Conservation (phyloP, 2,797 vertebrate genomes). For the Acrossocheilus fasciatus region DNA sequence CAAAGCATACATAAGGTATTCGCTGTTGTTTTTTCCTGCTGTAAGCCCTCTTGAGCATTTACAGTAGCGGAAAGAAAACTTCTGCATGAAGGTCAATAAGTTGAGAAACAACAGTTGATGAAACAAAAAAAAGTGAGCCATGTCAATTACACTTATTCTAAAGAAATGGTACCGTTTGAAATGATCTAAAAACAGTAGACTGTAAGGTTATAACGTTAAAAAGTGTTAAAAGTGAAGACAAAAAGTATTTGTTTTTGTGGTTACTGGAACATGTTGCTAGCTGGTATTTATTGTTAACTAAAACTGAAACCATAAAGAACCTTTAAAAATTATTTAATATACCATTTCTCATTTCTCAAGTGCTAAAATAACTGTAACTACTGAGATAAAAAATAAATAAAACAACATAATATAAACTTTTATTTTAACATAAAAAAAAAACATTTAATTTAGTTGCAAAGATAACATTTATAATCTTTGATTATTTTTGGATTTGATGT, state of each 20-base stretch:
- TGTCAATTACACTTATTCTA: neutral
- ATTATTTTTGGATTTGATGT: no score
- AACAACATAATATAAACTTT: no score
- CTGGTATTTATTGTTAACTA: neutral
- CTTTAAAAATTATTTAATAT: no score
- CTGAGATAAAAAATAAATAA: neutral
- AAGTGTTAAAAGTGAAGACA: neutral
- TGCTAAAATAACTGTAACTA: neutral
- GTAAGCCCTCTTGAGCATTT: neutral
- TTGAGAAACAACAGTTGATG: neutral
- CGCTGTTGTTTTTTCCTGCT: neutral
- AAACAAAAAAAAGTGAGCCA: neutral
- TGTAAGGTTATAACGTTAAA: neutral
- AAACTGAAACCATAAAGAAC: neutral
- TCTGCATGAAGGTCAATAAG: conserved; percentile 4
- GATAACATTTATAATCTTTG: no score
- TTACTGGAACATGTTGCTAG: neutral
- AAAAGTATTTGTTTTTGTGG: neutral
- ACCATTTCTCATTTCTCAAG: neutral
- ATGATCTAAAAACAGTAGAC: neutral
- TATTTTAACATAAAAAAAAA: no score
- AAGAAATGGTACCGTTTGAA: neutral
- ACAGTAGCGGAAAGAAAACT: neutral
- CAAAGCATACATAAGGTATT: conserved; percentile 14
- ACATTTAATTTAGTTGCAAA: no score